Conservation (phyloP, 2,113 vertebrate genomes). For the Mustela nigripes region DNA sequence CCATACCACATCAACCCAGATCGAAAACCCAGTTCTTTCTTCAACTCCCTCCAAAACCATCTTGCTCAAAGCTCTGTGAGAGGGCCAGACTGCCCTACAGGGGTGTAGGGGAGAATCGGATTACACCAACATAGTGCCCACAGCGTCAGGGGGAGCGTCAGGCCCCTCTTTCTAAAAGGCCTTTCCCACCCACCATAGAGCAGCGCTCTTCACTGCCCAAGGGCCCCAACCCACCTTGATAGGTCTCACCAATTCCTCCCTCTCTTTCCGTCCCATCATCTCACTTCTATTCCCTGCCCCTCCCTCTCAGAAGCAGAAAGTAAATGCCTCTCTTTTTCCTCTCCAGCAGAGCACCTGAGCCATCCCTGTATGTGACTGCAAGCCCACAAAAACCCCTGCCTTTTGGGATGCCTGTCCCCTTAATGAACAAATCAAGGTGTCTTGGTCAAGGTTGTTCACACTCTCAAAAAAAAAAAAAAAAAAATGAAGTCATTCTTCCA, state of each 20-base stretch:
- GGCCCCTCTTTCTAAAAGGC: background rate
- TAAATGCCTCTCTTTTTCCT: background rate
- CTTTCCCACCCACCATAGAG: background rate
- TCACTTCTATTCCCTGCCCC: background rate
- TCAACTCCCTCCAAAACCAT: background rate
- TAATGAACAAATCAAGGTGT: background rate
- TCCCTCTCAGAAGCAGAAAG: background rate
- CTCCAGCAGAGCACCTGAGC: background rate
- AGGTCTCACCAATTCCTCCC: background rate
- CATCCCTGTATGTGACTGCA: background rate
- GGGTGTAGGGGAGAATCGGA: background rate
- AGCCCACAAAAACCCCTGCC: background rate
- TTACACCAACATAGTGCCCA: background rate
- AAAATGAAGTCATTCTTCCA: background rate
- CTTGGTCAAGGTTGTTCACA: background rate
- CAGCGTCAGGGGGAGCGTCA: background rate
- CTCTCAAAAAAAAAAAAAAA: background rate
- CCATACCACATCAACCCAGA: background rate
- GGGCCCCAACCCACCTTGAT: background rate
- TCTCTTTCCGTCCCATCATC: background rate
- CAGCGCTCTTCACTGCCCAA: background rate
- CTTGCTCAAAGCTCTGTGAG: background rate
- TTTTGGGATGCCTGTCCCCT: background rate
- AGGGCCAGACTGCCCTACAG: background rate
- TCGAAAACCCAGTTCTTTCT: background rate